phyloP scores from a whole-genome alignment of 2,888 invertebrate genomes.

The Nymphalis c-album region DNA sequence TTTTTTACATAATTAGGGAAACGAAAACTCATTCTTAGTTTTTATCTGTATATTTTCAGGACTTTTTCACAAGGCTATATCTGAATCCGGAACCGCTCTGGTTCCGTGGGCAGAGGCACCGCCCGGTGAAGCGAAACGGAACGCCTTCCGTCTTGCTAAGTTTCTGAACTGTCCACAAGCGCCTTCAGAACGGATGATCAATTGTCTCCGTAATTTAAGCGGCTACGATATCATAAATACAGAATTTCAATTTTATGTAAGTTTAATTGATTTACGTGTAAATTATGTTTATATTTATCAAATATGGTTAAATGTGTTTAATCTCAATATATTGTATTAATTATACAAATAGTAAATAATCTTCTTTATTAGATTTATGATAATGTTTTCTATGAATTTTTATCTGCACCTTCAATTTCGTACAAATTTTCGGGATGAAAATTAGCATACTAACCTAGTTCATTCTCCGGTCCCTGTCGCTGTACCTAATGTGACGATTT shows the following conservation, averaged over 20 bases:
- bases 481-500: no score
- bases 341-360: no score
- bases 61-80: slow-evolving; percentile 86
- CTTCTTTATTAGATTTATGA: no score
- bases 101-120: slow-evolving; percentile 85
- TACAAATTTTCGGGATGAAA: no score
- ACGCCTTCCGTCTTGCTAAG: slow-evolving; percentile 83
- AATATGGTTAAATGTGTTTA: no score
- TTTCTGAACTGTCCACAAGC: slow-evolving; percentile 82
- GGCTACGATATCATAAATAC: slow-evolving; percentile 84
- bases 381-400: no score
- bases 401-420: no score
- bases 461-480: no score
- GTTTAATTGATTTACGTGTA: slow-evolving; percentile 41
- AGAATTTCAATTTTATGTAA: slow-evolving; percentile 85
- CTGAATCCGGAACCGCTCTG: slow-evolving; percentile 87
- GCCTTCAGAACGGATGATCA: slow-evolving; percentile 76
- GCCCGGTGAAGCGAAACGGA: slow-evolving; percentile 80
- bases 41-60: slow-evolving; percentile 65
- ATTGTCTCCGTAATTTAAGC: slow-evolving; percentile 83
- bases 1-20: background rate
- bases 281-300: no score
- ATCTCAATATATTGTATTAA: no score
- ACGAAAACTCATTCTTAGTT: background rate
- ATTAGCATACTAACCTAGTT: no score